A percentile compares a stretch with the other conserved stretches of the same genome.
Conservation (phyloP, 2,113 vertebrate species). For the Brachypodius melanocephalos region DNA sequence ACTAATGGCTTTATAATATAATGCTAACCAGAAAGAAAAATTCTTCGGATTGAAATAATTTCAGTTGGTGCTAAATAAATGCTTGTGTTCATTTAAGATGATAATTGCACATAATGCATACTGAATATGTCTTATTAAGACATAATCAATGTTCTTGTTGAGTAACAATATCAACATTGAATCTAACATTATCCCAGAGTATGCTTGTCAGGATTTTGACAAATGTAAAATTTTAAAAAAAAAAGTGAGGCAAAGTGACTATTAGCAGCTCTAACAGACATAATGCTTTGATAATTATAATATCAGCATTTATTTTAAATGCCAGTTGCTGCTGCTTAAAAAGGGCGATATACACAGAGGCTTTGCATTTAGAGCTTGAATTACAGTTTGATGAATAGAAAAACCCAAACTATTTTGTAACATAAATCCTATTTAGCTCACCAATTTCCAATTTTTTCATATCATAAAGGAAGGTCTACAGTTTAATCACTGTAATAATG, state of each 20-base stretch:
- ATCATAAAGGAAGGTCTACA: neutral
- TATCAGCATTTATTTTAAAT: constrained; percentile 46
- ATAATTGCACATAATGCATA: neutral
- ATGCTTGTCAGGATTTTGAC: constrained; percentile 24
- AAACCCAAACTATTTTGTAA: constrained; percentile 7
- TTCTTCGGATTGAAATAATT: neutral
- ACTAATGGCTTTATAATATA: neutral
- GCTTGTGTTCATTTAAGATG: constrained; percentile 11
- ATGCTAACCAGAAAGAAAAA: neutral
- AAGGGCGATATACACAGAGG: neutral
- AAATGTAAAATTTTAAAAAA: constrained; percentile 1
- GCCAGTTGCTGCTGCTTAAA: neutral
- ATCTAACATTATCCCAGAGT: neutral
- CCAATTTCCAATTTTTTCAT: constrained; percentile 4
- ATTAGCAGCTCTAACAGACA: constrained; percentile 17
- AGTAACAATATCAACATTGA: constrained; percentile 34
- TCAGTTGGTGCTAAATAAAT: constrained; percentile 7
- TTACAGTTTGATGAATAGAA: constrained; percentile 14
- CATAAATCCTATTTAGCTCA: constrained; percentile 2
- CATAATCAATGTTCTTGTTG: constrained; percentile 50
- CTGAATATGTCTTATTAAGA: constrained; percentile 14
- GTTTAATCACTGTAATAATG: constrained; percentile 47
- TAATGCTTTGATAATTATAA: constrained; percentile 40
- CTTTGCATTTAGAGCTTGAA: neutral
- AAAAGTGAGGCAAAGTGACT: neutral